Base-by-base conservation (phyloP, 2,113 vertebrate species). In the Trematomus loennbergii region DNA sequence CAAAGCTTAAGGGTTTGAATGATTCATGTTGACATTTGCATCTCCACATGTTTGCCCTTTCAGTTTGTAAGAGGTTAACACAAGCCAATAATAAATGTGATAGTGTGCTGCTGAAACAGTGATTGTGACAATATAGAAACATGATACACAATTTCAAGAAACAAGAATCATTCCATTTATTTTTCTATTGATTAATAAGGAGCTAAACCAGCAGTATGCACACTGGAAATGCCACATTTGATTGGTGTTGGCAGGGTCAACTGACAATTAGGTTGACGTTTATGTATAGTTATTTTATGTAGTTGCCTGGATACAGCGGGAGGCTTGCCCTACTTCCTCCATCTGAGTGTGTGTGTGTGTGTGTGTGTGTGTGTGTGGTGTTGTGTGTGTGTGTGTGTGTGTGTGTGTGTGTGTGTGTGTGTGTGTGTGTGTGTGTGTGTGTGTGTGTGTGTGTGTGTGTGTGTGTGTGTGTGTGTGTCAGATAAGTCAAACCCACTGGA, bases 271-370 rank as follows among this genome's bases (percentile, higher is more conserved):
- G 16, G 60, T 64, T 50, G 46, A 82, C 50, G 36, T 67, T 25
- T 57, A 7, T 70, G 17, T 78, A 13, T 49, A 67, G 60, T 82
- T 66, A 57, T 59, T 20, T 49, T 65, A 64, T 65, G 49, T 66
- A 20, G 86, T 82, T 88, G 86, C 83, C 59, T 70, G 8, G 82
- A 65, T 64, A 88, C 75, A 59, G 69, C 36, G 2, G 22, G 25
- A 58, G 50, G 40, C 71, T 78, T 59, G 40, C 74, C 50, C 45
- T 13, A 4, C 59, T 64, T 22, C 22, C 8, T 29, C 61, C 43
- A 65, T 54, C 55, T 67, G 49, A 45, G 36, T 66, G 60, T 64
- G 52, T 63, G 6, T 74, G 15, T 54, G 13, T 55, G 13, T 68
- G 50, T 68, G 29, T 67, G 45, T 67, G 70, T 75, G 20, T 57